Conservation (phyloP, 2,888 invertebrate genomes). For the Hyppa rectilinea region DNA sequence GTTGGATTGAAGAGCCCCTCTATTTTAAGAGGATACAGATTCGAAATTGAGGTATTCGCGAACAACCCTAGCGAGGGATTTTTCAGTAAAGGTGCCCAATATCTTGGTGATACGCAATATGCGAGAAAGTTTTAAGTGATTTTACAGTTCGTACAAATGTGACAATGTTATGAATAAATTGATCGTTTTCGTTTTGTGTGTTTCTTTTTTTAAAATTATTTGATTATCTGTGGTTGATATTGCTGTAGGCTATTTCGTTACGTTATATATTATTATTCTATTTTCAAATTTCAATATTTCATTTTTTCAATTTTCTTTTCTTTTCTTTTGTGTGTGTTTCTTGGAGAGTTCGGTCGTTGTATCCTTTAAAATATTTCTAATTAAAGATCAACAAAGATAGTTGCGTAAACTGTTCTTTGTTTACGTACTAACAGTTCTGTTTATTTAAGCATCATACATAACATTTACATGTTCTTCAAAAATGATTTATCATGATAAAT, state of each 20-base stretch:
- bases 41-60: constrained; percentile 81
- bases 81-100: constrained; percentile 72
- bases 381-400: not conserved
- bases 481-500: constrained; percentile 17
- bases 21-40: constrained; percentile 83
- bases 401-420: not conserved
- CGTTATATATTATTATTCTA: too few relatives aligned
- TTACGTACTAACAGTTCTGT: not conserved
- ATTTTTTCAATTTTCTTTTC: too few relatives aligned
- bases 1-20: constrained; percentile 81
- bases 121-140: constrained; percentile 73
- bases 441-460: not conserved
- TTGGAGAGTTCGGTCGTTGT: not conserved
- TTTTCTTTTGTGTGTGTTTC: not conserved
- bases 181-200: not conserved
- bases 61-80: constrained; percentile 70
- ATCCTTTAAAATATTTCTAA: not conserved
- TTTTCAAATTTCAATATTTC: too few relatives aligned
- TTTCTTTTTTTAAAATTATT: constrained; percentile 19
- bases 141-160: not conserved
- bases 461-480: constrained; percentile 26
- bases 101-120: constrained; percentile 71
- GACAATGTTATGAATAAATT: constrained; percentile 53
- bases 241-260: not conserved
- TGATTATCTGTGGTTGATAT: not conserved